Conservation (phyloP, 2,113 vertebrate genomes). For the Stomatorhinus ivindoensis region DNA sequence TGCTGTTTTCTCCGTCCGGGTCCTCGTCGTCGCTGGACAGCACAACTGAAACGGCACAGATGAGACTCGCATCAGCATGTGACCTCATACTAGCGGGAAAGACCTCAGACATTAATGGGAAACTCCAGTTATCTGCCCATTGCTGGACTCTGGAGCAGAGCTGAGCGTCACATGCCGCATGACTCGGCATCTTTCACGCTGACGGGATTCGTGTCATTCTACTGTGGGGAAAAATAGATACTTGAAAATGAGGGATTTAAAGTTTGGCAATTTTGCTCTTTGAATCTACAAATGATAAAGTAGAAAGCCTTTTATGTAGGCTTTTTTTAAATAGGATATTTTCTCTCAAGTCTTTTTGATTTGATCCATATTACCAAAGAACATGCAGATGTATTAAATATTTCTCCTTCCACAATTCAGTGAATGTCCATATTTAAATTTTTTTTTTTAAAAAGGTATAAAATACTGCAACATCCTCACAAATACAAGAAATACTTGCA, state of each 20-base stretch:
- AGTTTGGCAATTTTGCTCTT: background rate
- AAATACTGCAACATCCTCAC: background rate
- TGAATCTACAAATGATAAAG: background rate
- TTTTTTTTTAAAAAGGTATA: no score
- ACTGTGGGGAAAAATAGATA: background rate
- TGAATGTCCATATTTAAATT: background rate
- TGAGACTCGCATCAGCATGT: background rate
- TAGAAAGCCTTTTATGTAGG: background rate
- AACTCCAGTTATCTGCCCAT: background rate
- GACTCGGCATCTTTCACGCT: background rate
- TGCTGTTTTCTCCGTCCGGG: conserved; percentile 67
- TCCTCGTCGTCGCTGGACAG: conserved; percentile 78
- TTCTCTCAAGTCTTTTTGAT: no score
- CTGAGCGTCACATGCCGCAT: background rate
- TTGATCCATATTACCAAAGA: background rate
- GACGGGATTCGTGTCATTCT: background rate
- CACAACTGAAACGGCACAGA: conserved; percentile 66
- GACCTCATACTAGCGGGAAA: no score
- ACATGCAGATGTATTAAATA: background rate
- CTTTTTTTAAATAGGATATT: background rate
- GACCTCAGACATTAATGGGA: background rate
- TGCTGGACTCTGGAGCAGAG: background rate
- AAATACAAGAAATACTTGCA: background rate
- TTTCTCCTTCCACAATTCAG: background rate
- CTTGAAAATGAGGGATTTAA: background rate